These are phyloP conservation scores for Scopus umbretta DNA, from an alignment of 2,113 vertebrate genomes.

Conservation along the genomic window DNA sequence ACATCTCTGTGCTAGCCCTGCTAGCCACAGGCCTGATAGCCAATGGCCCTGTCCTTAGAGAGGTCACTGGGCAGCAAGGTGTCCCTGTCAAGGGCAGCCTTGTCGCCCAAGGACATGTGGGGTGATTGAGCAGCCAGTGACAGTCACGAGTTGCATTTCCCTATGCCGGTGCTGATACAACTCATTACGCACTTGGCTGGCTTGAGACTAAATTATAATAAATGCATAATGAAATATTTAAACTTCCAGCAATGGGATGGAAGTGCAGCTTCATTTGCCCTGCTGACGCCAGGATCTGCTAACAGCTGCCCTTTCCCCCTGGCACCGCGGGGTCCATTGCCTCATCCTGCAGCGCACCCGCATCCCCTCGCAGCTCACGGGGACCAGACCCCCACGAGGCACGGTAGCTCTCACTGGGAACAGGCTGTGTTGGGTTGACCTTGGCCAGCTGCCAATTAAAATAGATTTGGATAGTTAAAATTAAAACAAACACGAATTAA, in stretches of 20 bases:
- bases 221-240: neutral
- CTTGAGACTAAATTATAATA: neutral
- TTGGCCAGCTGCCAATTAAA: neutral
- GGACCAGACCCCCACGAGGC: neutral
- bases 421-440: neutral
- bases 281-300: fast-evolving
- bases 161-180: neutral
- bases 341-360: neutral
- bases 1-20: neutral
- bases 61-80: neutral
- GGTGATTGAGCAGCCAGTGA: neutral
- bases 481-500: neutral
- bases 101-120: neutral
- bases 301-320: neutral
- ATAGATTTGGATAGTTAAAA: neutral
- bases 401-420: fast-evolving
- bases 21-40: neutral
- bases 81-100: neutral
- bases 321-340: neutral
- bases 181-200: neutral
- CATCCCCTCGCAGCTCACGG: fast-evolving
- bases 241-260: neutral
- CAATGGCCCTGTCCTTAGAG: neutral
- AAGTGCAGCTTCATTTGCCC: neutral
- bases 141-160: neutral